Percentiles rank a stretch among this genome's conserved stretches.
Conservation (phyloP, 2,797 vertebrate species). For the Cryptoblepharus egeriae region DNA sequence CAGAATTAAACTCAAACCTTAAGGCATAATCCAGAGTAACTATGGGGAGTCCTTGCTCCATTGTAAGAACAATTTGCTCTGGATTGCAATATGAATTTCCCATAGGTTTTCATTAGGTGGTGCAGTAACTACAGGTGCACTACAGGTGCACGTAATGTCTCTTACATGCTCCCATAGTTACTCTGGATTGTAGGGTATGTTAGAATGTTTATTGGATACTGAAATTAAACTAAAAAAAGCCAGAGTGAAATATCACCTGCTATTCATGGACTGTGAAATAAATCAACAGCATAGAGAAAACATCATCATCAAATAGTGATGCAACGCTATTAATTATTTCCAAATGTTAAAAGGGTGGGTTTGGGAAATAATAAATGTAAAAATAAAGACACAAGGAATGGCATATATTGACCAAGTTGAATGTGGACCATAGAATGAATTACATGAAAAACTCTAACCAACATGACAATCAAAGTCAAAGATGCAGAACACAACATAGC, state of each 20-base stretch:
- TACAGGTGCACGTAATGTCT: too few species aligned
- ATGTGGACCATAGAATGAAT: constrained; percentile 17
- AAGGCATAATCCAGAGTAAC: too few species aligned
- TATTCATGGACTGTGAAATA: constrained; percentile 43
- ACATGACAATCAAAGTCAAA: constrained; percentile 37
- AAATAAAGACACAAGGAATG: constrained; percentile 9
- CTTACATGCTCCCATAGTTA: too few species aligned
- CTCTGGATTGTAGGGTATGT: too few species aligned
- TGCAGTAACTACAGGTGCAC: too few species aligned
- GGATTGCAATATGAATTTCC: too few species aligned
- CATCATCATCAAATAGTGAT: constrained; percentile 18
- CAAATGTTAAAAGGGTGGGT: constrained; percentile 21
- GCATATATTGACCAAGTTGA: constrained; percentile 8
- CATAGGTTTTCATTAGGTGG: too few species aligned
- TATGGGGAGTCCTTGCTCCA: too few species aligned
- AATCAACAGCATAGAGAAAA: constrained; percentile 28
- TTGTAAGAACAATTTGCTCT: too few species aligned
- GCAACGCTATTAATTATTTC: constrained; percentile 40
- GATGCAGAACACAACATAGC: constrained; percentile 39
- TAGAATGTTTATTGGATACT: neutral
- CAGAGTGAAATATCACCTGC: constrained; percentile 12
- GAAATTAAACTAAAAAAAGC: neutral
- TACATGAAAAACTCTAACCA: constrained; percentile 6
- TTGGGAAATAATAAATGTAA: constrained; percentile 19
- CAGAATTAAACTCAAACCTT: too few species aligned